phyloP scores from a whole-genome alignment of 2,888 invertebrate genomes.

The Andrena bucephala region DNA sequence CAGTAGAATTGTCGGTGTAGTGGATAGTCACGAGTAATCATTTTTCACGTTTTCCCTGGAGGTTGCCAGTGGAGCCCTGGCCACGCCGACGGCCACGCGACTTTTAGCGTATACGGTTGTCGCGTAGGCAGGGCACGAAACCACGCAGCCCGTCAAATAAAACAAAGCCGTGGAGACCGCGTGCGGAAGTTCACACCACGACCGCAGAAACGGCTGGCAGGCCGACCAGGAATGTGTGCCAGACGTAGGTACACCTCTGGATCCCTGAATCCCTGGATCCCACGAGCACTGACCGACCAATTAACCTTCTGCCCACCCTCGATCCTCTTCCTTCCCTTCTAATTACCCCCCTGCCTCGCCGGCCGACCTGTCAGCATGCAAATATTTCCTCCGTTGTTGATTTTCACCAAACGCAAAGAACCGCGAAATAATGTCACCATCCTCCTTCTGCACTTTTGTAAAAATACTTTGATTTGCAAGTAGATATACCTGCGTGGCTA shows the following conservation, averaged over 20 bases:
- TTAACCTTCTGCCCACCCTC: slow-evolving; percentile 56
- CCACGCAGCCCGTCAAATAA: slow-evolving; percentile 55
- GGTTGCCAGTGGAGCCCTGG: neutral
- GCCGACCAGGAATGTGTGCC: slow-evolving; percentile 49
- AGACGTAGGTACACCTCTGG: slow-evolving; percentile 12
- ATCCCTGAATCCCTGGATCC: slow-evolving; percentile 37
- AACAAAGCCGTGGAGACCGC: slow-evolving; percentile 61
- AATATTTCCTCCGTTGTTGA: neutral
- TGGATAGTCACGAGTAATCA: slow-evolving; percentile 16
- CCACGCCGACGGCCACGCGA: slow-evolving; percentile 40
- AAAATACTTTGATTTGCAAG: too few relatives aligned
- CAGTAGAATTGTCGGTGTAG: neutral
- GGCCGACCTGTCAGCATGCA: slow-evolving; percentile 11
- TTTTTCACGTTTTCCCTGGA: slow-evolving; percentile 13
- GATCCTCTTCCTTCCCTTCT: slow-evolving; percentile 39
- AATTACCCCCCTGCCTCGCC: neutral
- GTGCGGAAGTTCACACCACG: slow-evolving; percentile 63
- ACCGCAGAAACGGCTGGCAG: slow-evolving; percentile 49
- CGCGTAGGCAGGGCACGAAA: slow-evolving; percentile 55
- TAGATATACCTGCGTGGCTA: too few relatives aligned
- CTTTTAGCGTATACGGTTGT: slow-evolving; percentile 28
- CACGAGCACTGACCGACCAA: slow-evolving; percentile 58
- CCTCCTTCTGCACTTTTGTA: too few relatives aligned
- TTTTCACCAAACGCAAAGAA: neutral
- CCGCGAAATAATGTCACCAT: neutral